Conservation (phyloP, 2,888 invertebrate species). For the Eupithecia subumbrata region DNA sequence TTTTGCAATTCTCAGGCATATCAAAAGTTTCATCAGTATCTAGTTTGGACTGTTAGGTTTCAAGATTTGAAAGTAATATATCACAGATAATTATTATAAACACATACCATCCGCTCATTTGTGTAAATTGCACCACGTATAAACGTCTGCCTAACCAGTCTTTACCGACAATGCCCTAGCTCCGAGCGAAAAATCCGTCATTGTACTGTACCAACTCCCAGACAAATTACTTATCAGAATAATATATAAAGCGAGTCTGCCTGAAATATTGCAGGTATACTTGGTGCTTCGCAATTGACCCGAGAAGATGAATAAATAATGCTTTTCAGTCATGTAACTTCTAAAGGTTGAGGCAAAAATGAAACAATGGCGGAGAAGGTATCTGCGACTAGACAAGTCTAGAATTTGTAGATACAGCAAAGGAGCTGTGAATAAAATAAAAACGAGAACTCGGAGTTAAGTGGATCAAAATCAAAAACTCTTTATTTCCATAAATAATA, state of each 20-base stretch:
- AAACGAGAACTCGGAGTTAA: no score
- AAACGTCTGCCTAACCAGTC: conserved; percentile 60
- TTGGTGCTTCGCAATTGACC: conserved; percentile 35
- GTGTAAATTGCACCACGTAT: conserved; percentile 51
- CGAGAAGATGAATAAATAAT: conserved; percentile 37
- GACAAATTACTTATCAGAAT: conserved; percentile 73
- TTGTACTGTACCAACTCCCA: conserved; percentile 68
- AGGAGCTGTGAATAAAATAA: no score
- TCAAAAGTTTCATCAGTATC: no score
- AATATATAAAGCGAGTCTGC: conserved; percentile 54
- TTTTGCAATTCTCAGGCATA: no score
- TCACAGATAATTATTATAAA: background rate
- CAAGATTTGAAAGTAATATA: background rate
- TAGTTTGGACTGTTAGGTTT: no score
- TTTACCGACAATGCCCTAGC: conserved; percentile 66
- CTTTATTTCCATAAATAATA: no score
- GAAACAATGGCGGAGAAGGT: background rate
- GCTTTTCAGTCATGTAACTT: conserved; percentile 9
- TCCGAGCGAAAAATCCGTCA: conserved; percentile 74
- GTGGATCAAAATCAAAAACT: no score
- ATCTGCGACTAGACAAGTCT: background rate
- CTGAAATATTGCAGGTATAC: conserved; percentile 56
- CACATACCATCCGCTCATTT: conserved; percentile 16
- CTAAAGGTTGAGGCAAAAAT: conserved; percentile 2
- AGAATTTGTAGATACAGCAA: no score